These are phyloP conservation scores for Planiliza haematocheilus DNA, from an alignment of 2,113 vertebrate genomes.

Conservation along the genomic window DNA sequence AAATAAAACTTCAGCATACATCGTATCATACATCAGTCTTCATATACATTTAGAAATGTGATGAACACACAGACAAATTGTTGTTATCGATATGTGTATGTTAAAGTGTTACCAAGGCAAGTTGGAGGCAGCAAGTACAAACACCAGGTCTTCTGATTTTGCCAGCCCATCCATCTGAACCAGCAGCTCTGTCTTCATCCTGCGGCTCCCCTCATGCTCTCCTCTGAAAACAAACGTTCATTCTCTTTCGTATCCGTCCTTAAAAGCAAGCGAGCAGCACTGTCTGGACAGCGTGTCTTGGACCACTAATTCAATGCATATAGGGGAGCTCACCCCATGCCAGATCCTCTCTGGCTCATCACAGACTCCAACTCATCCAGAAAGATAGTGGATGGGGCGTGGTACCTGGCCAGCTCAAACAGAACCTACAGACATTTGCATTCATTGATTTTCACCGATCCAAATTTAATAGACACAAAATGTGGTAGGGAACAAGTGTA, in stretches of 20 bases:
- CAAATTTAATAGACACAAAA: background rate
- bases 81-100: background rate
- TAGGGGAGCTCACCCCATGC: conserved; percentile 83
- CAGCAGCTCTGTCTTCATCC: conserved; percentile 97
- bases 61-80: background rate
- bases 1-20: too few species aligned
- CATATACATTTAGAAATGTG: background rate
- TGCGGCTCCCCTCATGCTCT: conserved; percentile 93
- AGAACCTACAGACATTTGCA: conserved; percentile 84
- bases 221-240: conserved; percentile 78
- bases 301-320: background rate
- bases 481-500: background rate
- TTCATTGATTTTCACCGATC: background rate
- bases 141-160: conserved; percentile 93
- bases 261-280: too few species aligned
- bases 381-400: conserved; percentile 98
- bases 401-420: conserved; percentile 95
- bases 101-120: conserved; percentile 88
- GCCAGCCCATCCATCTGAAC: conserved; percentile 98
- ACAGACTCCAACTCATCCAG: conserved; percentile 98
- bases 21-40: background rate
- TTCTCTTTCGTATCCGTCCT: too few species aligned
- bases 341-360: conserved; percentile 93
- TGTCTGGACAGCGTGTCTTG: too few species aligned
- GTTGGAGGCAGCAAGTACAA: conserved; percentile 98